Conservation (phyloP, 2,797 vertebrate species). For the Sparidentex hasta region DNA sequence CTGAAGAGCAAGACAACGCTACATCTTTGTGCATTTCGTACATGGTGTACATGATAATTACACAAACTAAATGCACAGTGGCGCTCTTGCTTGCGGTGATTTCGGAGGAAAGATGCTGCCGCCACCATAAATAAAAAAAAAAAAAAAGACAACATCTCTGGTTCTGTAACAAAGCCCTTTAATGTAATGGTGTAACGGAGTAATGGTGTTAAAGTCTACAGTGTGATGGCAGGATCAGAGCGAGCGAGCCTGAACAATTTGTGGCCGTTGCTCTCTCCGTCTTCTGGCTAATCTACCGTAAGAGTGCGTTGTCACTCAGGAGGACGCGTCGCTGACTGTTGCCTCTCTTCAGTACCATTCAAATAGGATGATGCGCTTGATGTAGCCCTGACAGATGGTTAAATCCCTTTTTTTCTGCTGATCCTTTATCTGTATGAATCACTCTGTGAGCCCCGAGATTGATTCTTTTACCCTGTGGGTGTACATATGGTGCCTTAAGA, state of each 20-base stretch:
- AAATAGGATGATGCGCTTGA: slow-evolving; percentile 11
- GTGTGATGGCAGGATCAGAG: slow-evolving; percentile 16
- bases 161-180: slow-evolving; percentile 5
- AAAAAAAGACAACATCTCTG: too few species aligned
- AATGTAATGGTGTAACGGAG: neutral
- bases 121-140: too few species aligned
- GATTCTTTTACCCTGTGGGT: slow-evolving; percentile 17
- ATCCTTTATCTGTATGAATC: slow-evolving; percentile 31
- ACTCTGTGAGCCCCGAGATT: neutral
- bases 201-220: neutral
- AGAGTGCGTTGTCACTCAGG: slow-evolving; percentile 8
- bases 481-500: neutral
- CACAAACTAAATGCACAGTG: too few species aligned
- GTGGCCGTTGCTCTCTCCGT: slow-evolving; percentile 10
- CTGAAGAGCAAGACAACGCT: too few species aligned
- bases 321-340: slow-evolving; percentile 1
- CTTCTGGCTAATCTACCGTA: slow-evolving; percentile 6
- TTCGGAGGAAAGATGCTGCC: too few species aligned
- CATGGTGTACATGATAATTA: too few species aligned
- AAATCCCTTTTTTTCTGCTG: slow-evolving; percentile 9
- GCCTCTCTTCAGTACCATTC: neutral
- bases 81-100: too few species aligned
- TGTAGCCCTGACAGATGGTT: neutral
- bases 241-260: slow-evolving; percentile 13
- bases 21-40: too few species aligned